Evolutionary conservation across 1,140 invertebrate species (phyloP), one percentile per base, ranked within the genome.

Genomic region (Halesus radiatus): DNA sequence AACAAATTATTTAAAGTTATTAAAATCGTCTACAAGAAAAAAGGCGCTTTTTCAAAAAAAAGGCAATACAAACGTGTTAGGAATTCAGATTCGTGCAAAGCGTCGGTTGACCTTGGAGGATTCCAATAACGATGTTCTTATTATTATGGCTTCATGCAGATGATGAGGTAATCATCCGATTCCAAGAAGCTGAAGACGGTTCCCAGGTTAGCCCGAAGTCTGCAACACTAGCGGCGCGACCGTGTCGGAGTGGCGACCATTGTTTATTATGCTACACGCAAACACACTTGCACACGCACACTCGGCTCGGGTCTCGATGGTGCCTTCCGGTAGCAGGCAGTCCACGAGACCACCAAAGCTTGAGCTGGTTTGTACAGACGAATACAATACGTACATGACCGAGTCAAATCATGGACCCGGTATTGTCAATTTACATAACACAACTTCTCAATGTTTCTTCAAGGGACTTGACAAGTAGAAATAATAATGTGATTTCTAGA

Each of bases 71-170:
- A 45, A 45, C 10, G 37, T 45, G 8, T 10, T 10, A 45, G 37
- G 37, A 45, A 45, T 13, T 45, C 10, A 45, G 54, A 18, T 56
- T 60, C 56, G 56, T 60, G 56, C 56, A 60, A 20, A 20, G 5
- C 5, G 3, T 22, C 56, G 23, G 10, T 20, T 60, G 16, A 60
- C 56, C 56, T 60, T 60, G 56, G 56, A 8, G 23, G 23, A 60
- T 60, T 13, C 18, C 0, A 60, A 60, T 13, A 60, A 20, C 23
- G 56, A 23, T 45, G 37, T 45, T 45, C 10, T 45, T 45, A 45
- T 45, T 45, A 60, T 60, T 8, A 60, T 60, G 56, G 56, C 18
- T 60, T 60, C 56, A 22, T 60, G 56, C 56, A 60, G 56, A 60
- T 60, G 56, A 60, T 60, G 56, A 60, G 56, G 56, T 60, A 60